phyloP scores from a whole-genome alignment of 2,113 vertebrate species.

The Ceyx cyanopectus region DNA sequence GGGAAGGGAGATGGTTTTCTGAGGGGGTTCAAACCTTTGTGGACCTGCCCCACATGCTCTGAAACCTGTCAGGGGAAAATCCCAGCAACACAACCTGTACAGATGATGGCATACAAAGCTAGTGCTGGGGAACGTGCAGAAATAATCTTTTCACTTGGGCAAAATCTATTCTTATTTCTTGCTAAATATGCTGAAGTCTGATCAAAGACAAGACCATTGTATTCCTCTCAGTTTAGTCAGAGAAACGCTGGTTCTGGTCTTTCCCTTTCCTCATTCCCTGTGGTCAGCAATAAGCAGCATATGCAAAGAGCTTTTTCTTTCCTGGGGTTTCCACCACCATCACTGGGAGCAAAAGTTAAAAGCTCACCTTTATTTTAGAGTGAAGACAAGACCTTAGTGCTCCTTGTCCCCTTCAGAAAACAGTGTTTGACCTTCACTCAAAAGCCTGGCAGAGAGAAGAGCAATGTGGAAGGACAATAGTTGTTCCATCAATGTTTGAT shows the following conservation, averaged over 20 bases:
- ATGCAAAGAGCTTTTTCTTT: background rate
- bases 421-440: background rate
- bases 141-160: background rate
- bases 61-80: background rate
- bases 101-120: fast-evolving
- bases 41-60: background rate
- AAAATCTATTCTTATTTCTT: background rate
- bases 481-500: background rate
- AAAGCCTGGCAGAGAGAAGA: background rate
- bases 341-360: background rate
- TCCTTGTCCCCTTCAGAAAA: background rate
- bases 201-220: background rate
- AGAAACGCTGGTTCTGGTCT: background rate
- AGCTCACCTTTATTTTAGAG: background rate
- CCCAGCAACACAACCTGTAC: background rate
- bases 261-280: slow-evolving; percentile 40
- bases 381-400: background rate
- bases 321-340: background rate
- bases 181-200: background rate
- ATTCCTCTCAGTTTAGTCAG: slow-evolving; percentile 19
- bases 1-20: background rate
- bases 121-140: fast-evolving
- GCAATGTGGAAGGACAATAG: background rate
- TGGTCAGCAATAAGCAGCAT: background rate
- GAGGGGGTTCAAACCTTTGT: background rate